phyloP scores from a whole-genome alignment of 37 sponge, comb jelly and placozoan species.

The Aplysina aerophoba region DNA sequence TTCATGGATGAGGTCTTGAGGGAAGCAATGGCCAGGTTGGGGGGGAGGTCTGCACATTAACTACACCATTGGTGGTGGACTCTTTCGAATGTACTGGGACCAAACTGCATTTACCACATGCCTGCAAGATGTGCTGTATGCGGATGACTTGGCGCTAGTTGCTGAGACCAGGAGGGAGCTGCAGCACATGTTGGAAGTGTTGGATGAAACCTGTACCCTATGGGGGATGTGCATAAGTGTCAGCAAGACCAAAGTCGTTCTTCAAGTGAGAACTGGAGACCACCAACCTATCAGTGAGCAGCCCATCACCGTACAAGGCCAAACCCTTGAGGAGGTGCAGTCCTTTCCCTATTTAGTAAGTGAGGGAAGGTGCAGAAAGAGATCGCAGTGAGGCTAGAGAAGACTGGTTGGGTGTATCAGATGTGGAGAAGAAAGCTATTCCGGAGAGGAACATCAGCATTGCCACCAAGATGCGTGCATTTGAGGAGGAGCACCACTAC shows the following conservation, averaged over 20 bases:
- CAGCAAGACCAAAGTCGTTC: not conserved
- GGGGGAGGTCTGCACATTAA: constrained; percentile 1
- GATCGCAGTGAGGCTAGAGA: too few species aligned
- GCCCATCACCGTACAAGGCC: too few species aligned
- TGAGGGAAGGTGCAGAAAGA: too few species aligned
- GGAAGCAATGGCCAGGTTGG: not conserved
- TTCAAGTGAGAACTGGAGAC: too few species aligned
- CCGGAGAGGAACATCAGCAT: too few species aligned
- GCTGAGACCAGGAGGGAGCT: not conserved
- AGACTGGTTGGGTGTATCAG: too few species aligned
- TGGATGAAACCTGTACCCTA: not conserved
- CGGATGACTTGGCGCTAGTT: constrained; percentile 2
- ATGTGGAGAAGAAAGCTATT: too few species aligned
- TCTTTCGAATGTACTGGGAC: not conserved
- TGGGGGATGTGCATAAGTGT: not conserved
- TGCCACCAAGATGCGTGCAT: too few species aligned
- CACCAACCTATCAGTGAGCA: too few species aligned
- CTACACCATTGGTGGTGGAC: not conserved
- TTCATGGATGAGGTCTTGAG: not conserved
- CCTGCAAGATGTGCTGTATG: not conserved
- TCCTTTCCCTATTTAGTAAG: too few species aligned
- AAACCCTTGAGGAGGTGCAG: too few species aligned
- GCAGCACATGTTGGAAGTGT: not conserved
- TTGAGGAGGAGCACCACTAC: too few species aligned
- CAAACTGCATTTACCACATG: not conserved